Base-by-base conservation (phyloP, 2,888 invertebrate species). In the Hoplodrina ambigua region DNA sequence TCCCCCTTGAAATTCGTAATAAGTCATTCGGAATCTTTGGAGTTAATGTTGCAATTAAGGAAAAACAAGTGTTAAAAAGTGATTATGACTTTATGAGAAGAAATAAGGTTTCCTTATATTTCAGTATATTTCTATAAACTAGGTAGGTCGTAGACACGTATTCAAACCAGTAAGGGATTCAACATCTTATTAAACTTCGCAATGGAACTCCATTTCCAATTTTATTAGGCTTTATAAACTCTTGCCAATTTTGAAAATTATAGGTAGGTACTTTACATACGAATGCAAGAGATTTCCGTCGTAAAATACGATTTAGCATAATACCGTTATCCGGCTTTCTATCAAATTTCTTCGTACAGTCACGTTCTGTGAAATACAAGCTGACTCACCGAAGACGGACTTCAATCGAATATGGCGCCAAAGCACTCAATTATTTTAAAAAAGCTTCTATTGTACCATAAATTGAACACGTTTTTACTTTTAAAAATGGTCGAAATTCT, bases 381-480 rank as follows among this genome's bases (percentile, higher is more conserved):
- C 65, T 83, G 85, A 85, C 67, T 85, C 80, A 84, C 58, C 56
- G 58, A 58, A 82, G 68, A 62, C 62, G 62, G 53, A 66, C 70
- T 63, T 33, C 33, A 13, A 76, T 62, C 61, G 57, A 74, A 30
- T 7, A 37, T 54, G 70, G 71, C 72, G 72, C 67, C 65, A 69
- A 71, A 72, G 60, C 75, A 72, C 56, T 59, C 65, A 61, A 82
- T 83, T 78, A 68, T 68, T 64, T 53, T 15, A 33, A 78, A n/a
- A 76, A 77, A 76, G 58, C 46, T 68, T n/a, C 68, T 67, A 82
- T 79, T 84, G 80, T 75, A 57, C 53, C 46, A 63, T 17, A 66
- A 72, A 83, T 69, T 58, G 46, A 69, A 71, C 59, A 60, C 53
- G 62, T 66, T 71, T 67, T 61, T 62, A 11, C 37, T 62, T 64